Evolutionary conservation across 2,888 invertebrate species (phyloP).

Genomic region (Dasysyrphus tricinctus): DNA sequence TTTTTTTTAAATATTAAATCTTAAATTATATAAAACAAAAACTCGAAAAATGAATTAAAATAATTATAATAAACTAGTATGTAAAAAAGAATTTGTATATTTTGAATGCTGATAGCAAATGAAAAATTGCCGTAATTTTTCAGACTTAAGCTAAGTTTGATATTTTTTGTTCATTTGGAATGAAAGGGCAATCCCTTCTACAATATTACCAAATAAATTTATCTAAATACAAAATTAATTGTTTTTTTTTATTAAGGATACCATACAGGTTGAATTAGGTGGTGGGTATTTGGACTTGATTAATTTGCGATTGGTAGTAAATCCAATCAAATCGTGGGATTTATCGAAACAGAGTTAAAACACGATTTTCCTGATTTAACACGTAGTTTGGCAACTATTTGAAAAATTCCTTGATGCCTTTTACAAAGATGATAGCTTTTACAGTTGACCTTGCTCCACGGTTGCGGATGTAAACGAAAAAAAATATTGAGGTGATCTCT

Average conservation of each 20-base stretch:
- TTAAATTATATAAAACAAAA: background rate
- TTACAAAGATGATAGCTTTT: no score
- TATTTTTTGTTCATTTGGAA: slow-evolving; percentile 51
- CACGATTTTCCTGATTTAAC: no score
- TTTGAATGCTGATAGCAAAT: slow-evolving; percentile 13
- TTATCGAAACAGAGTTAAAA: no score
- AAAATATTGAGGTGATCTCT: no score
- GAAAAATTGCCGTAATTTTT: slow-evolving; percentile 3
- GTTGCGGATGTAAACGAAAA: no score
- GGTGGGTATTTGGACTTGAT: background rate
- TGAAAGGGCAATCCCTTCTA: background rate
- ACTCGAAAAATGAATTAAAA: slow-evolving; percentile 15
- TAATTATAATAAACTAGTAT: background rate
- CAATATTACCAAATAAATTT: slow-evolving; percentile 55
- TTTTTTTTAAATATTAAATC: slow-evolving; percentile 14
- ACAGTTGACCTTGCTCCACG: no score
- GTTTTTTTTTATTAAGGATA: background rate
- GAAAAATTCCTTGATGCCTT: no score
- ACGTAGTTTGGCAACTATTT: no score
- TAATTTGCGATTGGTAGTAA: no score
- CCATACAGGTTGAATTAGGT: background rate
- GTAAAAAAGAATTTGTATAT: slow-evolving; percentile 40
- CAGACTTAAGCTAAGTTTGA: background rate
- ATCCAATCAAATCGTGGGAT: no score
- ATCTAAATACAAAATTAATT: slow-evolving; percentile 16